phyloP scores from a whole-genome alignment of 2,888 invertebrate genomes.

The Dione juno region DNA sequence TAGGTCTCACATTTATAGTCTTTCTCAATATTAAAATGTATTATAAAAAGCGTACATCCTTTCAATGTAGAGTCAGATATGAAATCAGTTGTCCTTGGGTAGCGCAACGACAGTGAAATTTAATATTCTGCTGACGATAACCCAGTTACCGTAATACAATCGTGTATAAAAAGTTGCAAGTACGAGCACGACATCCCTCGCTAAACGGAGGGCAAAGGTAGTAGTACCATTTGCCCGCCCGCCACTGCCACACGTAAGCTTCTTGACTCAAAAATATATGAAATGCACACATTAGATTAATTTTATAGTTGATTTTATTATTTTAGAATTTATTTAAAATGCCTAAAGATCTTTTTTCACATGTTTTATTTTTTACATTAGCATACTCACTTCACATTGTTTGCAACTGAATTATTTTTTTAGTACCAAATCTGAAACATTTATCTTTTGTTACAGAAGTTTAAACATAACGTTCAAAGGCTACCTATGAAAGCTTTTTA shows the following conservation, averaged over 20 bases:
- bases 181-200: slow-evolving; percentile 63
- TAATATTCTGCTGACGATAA: slow-evolving; percentile 78
- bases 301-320: background rate
- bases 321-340: background rate
- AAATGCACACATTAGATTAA: slow-evolving; percentile 62
- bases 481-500: slow-evolving; percentile 42
- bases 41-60: slow-evolving; percentile 54
- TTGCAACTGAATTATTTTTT: background rate
- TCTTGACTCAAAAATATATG: slow-evolving; percentile 54
- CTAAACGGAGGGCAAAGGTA: slow-evolving; percentile 52
- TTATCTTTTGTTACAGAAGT: slow-evolving; percentile 43
- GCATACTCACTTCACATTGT: background rate
- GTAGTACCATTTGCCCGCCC: slow-evolving; percentile 74
- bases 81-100: slow-evolving; percentile 71
- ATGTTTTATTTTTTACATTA: background rate
- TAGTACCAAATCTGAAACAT: background rate
- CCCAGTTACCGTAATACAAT: slow-evolving; percentile 77
- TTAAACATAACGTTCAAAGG: slow-evolving; percentile 7
- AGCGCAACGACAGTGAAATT: slow-evolving; percentile 77
- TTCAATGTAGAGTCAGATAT: slow-evolving; percentile 56
- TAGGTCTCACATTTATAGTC: background rate
- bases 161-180: slow-evolving; percentile 71
- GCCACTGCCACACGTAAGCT: slow-evolving; percentile 79
- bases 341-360: background rate
- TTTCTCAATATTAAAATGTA: background rate